Evolutionary conservation across 2,888 invertebrate genomes (phyloP).

Genomic region (Sturmia bella): DNA sequence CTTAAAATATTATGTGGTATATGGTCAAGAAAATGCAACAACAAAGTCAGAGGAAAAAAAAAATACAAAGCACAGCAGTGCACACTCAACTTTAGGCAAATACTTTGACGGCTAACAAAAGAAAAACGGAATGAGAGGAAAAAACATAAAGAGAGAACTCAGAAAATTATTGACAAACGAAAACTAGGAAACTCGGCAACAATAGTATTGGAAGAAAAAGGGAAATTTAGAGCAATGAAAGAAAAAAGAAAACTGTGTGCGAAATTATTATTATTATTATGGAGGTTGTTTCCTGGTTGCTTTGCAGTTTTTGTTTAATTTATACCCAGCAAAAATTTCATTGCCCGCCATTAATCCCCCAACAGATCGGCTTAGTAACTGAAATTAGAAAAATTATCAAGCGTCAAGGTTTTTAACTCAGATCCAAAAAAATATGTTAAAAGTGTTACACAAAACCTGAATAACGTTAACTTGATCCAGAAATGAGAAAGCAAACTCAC

Average conservation of each 20-base stretch:
- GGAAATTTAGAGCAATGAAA: background rate
- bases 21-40: slow-evolving; percentile 38
- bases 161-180: slow-evolving; percentile 13
- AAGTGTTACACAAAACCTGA: no score
- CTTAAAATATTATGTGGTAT: slow-evolving; percentile 12
- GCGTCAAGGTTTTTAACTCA: no score
- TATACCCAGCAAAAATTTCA: no score
- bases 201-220: slow-evolving; percentile 48
- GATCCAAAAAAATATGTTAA: no score
- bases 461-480: no score
- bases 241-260: slow-evolving; percentile 18
- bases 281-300: slow-evolving; percentile 27
- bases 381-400: no score
- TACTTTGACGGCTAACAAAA: background rate
- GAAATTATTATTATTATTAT: slow-evolving; percentile 40
- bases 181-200: slow-evolving; percentile 54
- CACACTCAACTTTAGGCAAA: background rate
- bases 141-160: background rate
- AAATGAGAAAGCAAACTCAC: no score
- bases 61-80: slow-evolving; percentile 6
- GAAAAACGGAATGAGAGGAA: slow-evolving; percentile 4
- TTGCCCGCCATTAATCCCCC: no score
- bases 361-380: no score
- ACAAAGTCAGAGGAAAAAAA: slow-evolving; percentile 25
- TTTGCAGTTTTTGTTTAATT: background rate